Conservation (phyloP, 2,888 invertebrate genomes). For the Caenorhabditis sp. region DNA sequence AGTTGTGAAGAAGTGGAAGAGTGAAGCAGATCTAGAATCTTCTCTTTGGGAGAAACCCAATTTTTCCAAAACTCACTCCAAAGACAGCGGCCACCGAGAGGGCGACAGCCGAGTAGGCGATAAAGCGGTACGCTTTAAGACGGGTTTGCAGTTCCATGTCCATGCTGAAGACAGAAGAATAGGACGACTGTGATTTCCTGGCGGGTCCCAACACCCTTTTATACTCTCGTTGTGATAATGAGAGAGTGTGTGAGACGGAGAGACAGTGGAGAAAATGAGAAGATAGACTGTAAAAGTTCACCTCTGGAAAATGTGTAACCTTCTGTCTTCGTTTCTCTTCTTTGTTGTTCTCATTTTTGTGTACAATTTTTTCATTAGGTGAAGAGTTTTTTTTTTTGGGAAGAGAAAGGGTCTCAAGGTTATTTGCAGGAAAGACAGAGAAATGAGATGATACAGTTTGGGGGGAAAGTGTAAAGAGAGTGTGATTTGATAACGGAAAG, state of each 20-base stretch:
- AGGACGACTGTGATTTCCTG: slow-evolving; percentile 24
- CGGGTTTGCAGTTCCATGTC: slow-evolving; percentile 62
- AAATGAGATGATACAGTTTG: neutral
- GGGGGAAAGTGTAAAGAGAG: neutral
- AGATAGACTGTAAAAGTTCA: slow-evolving; percentile 27
- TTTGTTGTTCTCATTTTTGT: slow-evolving; percentile 26
- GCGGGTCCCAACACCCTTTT: neutral
- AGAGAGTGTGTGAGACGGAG: slow-evolving; percentile 12
- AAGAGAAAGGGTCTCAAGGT: slow-evolving; percentile 18
- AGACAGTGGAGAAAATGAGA: neutral
- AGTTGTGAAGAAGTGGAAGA: slow-evolving; percentile 64
- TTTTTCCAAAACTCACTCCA: slow-evolving; percentile 56
- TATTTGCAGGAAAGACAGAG: slow-evolving; percentile 30
- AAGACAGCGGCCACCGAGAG: slow-evolving; percentile 61
- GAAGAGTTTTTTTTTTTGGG: neutral
- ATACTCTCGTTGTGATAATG: slow-evolving; percentile 34
- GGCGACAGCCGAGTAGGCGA: slow-evolving; percentile 65
- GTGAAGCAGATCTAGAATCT: slow-evolving; percentile 58
- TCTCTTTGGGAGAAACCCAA: too few species aligned
- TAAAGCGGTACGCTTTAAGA: slow-evolving; percentile 62
- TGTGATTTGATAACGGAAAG: neutral
- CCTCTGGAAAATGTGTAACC: slow-evolving; percentile 54
- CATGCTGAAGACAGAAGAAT: slow-evolving; percentile 45
- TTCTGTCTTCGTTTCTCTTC: slow-evolving; percentile 11
- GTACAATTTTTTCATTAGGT: slow-evolving; percentile 34